These are phyloP conservation scores for Frieseomelitta varia DNA, from an alignment of 1,140 invertebrate genomes.

Conservation along the genomic window DNA sequence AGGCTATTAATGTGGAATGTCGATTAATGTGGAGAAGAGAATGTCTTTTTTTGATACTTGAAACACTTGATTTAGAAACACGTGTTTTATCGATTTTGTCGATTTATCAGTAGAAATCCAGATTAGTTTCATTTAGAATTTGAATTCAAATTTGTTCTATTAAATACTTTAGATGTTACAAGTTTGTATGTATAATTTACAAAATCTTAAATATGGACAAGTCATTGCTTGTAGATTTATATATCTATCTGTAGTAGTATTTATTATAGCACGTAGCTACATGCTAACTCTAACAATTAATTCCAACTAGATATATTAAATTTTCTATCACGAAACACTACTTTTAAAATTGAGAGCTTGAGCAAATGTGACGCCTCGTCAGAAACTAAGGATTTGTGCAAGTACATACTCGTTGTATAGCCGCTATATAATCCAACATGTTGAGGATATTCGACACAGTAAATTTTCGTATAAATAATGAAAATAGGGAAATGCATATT, in stretches of 20 bases:
- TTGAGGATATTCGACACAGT: not conserved
- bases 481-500: not conserved
- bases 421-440: not conserved
- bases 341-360: too few relatives aligned
- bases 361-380: not conserved
- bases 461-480: not conserved
- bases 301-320: not conserved
- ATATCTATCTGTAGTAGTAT: too few relatives aligned
- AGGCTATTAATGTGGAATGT: too few relatives aligned
- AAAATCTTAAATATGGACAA: not conserved
- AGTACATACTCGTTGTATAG: not conserved
- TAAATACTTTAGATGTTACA: not conserved
- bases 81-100: not conserved
- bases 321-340: too few relatives aligned
- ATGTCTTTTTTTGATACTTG: too few relatives aligned
- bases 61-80: not conserved
- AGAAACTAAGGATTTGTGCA: not conserved
- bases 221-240: too few relatives aligned
- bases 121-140: not conserved
- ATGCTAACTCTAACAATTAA: not conserved
- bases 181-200: too few relatives aligned
- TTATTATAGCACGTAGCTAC: too few relatives aligned
- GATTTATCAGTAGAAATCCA: not conserved
- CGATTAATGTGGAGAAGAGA: not conserved
- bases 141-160: not conserved